Conservation (phyloP, 1,140 invertebrate species). For the Cylas formicarius region DNA sequence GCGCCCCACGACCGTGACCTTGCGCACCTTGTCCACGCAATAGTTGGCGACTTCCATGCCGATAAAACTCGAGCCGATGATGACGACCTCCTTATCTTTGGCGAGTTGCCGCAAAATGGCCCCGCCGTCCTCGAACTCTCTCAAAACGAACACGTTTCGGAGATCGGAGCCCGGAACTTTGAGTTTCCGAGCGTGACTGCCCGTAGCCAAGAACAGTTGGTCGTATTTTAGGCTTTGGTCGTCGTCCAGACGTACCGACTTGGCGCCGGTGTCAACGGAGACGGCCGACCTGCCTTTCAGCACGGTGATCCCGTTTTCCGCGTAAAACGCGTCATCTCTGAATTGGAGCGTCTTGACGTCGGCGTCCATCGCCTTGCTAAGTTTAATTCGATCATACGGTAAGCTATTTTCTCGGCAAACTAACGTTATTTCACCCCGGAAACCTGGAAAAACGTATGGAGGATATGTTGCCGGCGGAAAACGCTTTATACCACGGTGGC, state of each 20-base stretch:
- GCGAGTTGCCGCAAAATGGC: slow-evolving; percentile 41
- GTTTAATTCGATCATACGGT: slow-evolving; percentile 83
- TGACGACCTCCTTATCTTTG: slow-evolving; percentile 59
- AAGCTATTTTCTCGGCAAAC: slow-evolving; percentile 67
- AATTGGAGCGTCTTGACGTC: slow-evolving; percentile 58
- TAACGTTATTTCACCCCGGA: slow-evolving; percentile 68
- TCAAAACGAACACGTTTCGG: slow-evolving; percentile 64
- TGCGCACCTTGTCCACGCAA: slow-evolving; percentile 62
- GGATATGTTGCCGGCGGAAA: no score
- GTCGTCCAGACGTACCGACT: slow-evolving; percentile 57
- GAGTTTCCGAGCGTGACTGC: slow-evolving; percentile 57
- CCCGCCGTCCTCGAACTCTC: slow-evolving; percentile 68
- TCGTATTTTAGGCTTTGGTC: slow-evolving; percentile 61
- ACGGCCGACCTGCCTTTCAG: slow-evolving; percentile 54
- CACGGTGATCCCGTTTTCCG: slow-evolving; percentile 65
- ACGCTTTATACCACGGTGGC: no score
- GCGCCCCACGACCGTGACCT: slow-evolving; percentile 71
- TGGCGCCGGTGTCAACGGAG: slow-evolving; percentile 53
- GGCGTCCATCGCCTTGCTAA: slow-evolving; percentile 67
- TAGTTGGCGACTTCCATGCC: slow-evolving; percentile 79
- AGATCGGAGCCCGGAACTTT: slow-evolving; percentile 59
- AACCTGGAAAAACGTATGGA: slow-evolving; percentile 46
- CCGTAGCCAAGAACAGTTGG: slow-evolving; percentile 74
- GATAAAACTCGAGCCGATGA: slow-evolving; percentile 74
- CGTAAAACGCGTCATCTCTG: slow-evolving; percentile 61